Evolutionary conservation across 1,140 invertebrate genomes (phyloP), one percentile per base, ranked within the genome.

Genomic region (Pectinophora gossypiella): DNA sequence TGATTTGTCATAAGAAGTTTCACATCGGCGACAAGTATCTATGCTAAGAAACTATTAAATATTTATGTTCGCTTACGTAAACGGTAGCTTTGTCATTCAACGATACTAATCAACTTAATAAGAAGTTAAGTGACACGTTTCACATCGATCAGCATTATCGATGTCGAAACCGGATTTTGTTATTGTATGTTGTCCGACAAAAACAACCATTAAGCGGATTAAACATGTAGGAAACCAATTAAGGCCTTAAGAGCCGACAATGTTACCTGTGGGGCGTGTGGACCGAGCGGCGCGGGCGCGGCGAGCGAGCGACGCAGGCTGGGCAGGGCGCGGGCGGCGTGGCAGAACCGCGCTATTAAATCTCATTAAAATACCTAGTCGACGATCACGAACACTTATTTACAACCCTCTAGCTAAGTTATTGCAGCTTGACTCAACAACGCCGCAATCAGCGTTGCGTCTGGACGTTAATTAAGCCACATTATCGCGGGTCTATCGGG

Each of bases 221-320:
- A 72, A 70, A 66, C 67, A 70, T 68, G 72, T 68, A 72, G 58
- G 59, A 66, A 75, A 72, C 69, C 72, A 80, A 80, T 80, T 80
- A 80, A 64, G 61, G 71, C 54, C 56, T 75, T 69, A 68, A 69
- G 61, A 65, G 65, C 64, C 65, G 61, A 68, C 64, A 73, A 57
- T 62, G 66, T 68, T 57, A 52, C 49, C 48, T 60, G 56, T 40
- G 49, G 49, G 52, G 43, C n/a, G 51, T 56, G 54, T 50, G 54
- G 45, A 43, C 55, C 44, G 35, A 52, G 22, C 36, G 13, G 27
- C 35, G 15, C 27, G 48, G 44, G 23, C 32, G 50, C 46, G 27
- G 48, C 58, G 45, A 12, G 15, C 43, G 13, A 16, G 18, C 23
- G 23, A 27, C n/a, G 9, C 35, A n/a, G 35, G 9, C 6, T 38